These are phyloP conservation scores for Glyptemys insculpta DNA, from an alignment of 2,797 vertebrate species.

Conservation along the genomic window DNA sequence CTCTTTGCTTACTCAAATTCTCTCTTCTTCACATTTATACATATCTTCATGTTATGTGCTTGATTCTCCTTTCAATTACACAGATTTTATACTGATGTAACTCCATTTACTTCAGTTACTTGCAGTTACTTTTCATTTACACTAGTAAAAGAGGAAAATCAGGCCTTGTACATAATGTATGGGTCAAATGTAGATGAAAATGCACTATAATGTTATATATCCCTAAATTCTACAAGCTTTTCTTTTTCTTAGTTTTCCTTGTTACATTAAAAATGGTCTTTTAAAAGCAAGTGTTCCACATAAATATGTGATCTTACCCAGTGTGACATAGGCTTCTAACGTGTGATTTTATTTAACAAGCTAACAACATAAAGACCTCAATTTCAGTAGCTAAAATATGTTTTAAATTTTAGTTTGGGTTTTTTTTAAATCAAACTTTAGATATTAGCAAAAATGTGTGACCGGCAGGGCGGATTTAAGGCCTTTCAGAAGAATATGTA, in stretches of 20 bases:
- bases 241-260: background rate
- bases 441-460: background rate
- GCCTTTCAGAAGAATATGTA: background rate
- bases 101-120: background rate
- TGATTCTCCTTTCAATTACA: background rate
- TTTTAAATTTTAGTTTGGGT: background rate
- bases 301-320: background rate
- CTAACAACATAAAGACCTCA: conserved; percentile 12
- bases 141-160: background rate
- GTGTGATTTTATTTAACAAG: conserved; percentile 39
- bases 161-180: background rate
- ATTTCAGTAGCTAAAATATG: background rate
- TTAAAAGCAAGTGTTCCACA: background rate
- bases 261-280: background rate
- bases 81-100: background rate
- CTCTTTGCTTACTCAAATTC: background rate
- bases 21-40: background rate
- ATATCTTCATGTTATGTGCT: background rate
- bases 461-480: background rate
- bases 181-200: background rate
- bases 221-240: background rate
- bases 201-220: background rate
- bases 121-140: background rate
- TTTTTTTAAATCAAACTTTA: background rate
- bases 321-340: background rate